A percentile compares a stretch with the other conserved stretches of the same genome.
These are phyloP conservation scores for Chrysogorgia sp. DNA, from an alignment of 92 coral and sea anemone genomes.

Conservation along the genomic window DNA sequence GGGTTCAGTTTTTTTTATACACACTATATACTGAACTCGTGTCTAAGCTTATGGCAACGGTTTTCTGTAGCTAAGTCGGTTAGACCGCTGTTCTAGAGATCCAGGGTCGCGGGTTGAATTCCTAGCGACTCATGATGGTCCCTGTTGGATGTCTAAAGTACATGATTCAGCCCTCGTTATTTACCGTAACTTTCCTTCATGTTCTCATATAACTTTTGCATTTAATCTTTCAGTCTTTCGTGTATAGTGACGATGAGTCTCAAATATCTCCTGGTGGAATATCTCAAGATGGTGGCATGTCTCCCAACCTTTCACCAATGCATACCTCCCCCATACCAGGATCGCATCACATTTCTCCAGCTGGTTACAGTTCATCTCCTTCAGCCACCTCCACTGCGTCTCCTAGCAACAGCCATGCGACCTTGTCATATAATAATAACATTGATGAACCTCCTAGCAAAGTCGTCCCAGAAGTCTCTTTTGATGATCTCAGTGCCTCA, in stretches of 20 bases:
- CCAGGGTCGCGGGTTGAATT: no score
- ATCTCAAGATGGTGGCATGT: constrained; percentile 39
- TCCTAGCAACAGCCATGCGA: constrained; percentile 52
- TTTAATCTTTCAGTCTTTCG: constrained; percentile 10
- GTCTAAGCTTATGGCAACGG: no score
- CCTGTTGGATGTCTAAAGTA: no score
- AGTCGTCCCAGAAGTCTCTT: constrained; percentile 87
- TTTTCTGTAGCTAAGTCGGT: no score
- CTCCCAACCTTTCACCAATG: constrained; percentile 40
- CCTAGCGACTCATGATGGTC: no score
- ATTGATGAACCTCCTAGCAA: constrained; percentile 90
- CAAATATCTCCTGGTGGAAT: constrained; percentile 32
- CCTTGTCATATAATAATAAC: constrained; percentile 58
- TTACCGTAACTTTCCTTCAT: no score
- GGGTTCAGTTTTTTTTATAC: no score
- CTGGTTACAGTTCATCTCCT: constrained; percentile 50
- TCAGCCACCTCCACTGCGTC: constrained; percentile 58
- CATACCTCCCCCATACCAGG: constrained; percentile 50
- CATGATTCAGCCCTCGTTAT: no score
- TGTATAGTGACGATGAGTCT: constrained; percentile 24
- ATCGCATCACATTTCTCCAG: constrained; percentile 49
- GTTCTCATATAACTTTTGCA: no score
- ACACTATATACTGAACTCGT: no score
- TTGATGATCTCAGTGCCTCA: constrained; percentile 98
- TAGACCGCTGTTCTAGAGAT: no score